phyloP scores from a whole-genome alignment of 30 jellyfish, hydroid and myxozoan species.

The Pseudorhiza aurosa region DNA sequence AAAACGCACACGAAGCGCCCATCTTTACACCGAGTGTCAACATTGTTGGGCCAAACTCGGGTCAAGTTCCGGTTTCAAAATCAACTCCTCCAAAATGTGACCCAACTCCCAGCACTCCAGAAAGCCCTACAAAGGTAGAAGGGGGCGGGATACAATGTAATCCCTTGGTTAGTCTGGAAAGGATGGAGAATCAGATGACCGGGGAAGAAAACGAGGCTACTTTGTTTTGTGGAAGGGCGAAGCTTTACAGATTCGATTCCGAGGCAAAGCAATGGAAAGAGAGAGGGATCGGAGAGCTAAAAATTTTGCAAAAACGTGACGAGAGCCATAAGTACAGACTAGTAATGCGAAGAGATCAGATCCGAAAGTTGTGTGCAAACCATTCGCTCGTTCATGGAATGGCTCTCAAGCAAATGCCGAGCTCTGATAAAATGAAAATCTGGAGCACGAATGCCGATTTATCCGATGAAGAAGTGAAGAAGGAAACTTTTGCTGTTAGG shows the following conservation, averaged over 20 bases:
- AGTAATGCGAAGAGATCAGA: slow-evolving; percentile 80
- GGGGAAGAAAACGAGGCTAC: slow-evolving; percentile 74
- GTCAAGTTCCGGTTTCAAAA: background rate
- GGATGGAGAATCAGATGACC: slow-evolving; percentile 8
- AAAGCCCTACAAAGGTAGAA: slow-evolving; percentile 50
- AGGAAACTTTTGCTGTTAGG: slow-evolving; percentile 77
- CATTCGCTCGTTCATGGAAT: slow-evolving; percentile 67
- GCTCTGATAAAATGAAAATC: slow-evolving; percentile 60
- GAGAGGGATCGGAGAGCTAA: slow-evolving; percentile 75
- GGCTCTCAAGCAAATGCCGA: slow-evolving; percentile 42
- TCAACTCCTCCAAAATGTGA: background rate
- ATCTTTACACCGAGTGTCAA: background rate
- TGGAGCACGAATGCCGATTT: slow-evolving; percentile 84
- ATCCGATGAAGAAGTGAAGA: slow-evolving; percentile 73
- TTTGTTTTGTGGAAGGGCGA: slow-evolving; percentile 47
- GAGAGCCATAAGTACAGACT: slow-evolving; percentile 15
- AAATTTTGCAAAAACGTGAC: slow-evolving; percentile 20
- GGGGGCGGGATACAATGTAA: slow-evolving; percentile 30
- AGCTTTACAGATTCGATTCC: slow-evolving; percentile 66
- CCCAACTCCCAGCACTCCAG: slow-evolving; percentile 25
- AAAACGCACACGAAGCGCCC: background rate
- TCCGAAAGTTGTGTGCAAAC: slow-evolving; percentile 70
- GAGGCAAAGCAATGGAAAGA: slow-evolving; percentile 73
- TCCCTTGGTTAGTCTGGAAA: slow-evolving; percentile 41
- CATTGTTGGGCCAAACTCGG: background rate